phyloP scores from a whole-genome alignment of 2,797 vertebrate genomes.

The Pyrocephalus nanus region DNA sequence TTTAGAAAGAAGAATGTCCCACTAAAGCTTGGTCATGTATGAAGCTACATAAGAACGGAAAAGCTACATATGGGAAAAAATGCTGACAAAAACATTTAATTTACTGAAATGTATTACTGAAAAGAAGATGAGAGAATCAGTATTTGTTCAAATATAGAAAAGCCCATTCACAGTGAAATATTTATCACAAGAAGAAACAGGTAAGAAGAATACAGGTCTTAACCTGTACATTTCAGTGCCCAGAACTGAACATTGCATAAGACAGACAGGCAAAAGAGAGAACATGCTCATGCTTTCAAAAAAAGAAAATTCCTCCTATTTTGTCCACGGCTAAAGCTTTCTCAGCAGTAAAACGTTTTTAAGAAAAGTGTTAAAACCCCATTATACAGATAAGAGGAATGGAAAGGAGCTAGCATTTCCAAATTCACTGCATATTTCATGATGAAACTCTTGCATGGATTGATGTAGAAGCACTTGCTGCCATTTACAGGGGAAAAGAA shows the following conservation, averaged over 20 bases:
- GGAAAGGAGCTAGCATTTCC: background rate
- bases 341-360: background rate
- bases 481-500: background rate
- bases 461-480: background rate
- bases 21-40: background rate
- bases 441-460: background rate
- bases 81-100: background rate
- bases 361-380: background rate
- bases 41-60: background rate
- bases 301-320: background rate
- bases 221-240: background rate
- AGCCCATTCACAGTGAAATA: background rate
- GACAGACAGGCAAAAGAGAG: background rate
- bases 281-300: background rate
- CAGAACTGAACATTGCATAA: background rate
- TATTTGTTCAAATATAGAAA: background rate
- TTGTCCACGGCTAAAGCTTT: background rate
- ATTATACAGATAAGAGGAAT: background rate
- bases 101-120: background rate
- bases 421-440: constrained; percentile 50
- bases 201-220: background rate
- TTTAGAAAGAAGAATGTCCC: background rate
- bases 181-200: background rate
- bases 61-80: background rate
- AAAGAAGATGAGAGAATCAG: background rate